Evolutionary conservation across 1,140 invertebrate genomes (phyloP).

Genomic region (Drosophila tsacasi): DNA sequence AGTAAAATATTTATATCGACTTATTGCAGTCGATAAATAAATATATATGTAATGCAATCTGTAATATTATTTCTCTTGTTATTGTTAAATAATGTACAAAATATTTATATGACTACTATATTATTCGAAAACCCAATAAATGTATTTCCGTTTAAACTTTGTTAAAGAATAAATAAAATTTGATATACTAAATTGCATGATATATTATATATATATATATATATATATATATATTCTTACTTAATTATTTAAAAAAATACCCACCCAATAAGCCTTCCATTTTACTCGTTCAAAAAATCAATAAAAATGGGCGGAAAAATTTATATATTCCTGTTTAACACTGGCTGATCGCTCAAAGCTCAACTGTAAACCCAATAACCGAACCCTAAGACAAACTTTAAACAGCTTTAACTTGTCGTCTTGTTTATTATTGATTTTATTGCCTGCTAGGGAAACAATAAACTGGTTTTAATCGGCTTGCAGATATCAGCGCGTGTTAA

Average conservation of each 20-base stretch:
- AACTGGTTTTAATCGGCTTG: constrained; percentile 39
- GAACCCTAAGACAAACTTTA: constrained; percentile 13
- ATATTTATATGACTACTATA: too few species aligned
- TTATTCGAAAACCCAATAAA: too few species aligned
- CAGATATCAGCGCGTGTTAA: constrained; percentile 33
- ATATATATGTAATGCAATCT: too few species aligned
- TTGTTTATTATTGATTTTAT: constrained; percentile 12
- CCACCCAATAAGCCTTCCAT: not conserved
- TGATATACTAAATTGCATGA: not conserved
- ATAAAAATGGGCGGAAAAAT: not conserved
- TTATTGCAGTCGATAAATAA: too few species aligned
- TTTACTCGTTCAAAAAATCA: not conserved
- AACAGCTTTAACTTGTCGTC: not conserved
- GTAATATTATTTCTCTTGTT: too few species aligned
- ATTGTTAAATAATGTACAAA: too few species aligned
- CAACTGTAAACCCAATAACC: constrained; percentile 3
- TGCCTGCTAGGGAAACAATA: constrained; percentile 7
- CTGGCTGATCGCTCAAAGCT: constrained; percentile 6
- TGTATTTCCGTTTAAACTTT: too few species aligned
- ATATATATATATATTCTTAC: too few species aligned
- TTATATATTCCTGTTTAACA: not conserved
- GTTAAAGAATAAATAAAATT: too few species aligned
- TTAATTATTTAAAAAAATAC: too few species aligned
- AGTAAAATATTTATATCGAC: too few species aligned
- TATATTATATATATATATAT: too few species aligned